Evolutionary conservation across 2,113 vertebrate species (phyloP).

Genomic region (Thymallus thymallus): DNA sequence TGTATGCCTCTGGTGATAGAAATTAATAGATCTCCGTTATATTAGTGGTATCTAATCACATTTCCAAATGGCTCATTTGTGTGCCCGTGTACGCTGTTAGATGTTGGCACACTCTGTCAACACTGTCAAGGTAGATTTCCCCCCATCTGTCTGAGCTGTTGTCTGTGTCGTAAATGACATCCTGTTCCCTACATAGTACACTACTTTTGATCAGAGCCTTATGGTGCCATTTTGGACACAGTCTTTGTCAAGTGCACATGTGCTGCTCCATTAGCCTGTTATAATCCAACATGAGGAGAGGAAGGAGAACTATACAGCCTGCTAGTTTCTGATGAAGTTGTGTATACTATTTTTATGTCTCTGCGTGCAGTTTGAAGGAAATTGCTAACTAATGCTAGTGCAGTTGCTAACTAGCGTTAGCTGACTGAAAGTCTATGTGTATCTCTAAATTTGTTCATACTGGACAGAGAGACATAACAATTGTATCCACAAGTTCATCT

Average conservation of each 20-base stretch:
- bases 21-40: conserved; percentile 61
- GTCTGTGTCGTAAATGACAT: not conserved
- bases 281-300: conserved; percentile 35
- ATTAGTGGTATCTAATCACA: conserved; percentile 55
- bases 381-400: too few species aligned
- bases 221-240: too few species aligned
- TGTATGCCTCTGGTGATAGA: conserved; percentile 41
- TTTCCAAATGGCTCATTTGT: conserved; percentile 52
- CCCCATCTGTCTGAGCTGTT: conserved; percentile 47
- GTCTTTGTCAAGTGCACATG: conserved; percentile 55
- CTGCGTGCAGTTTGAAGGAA: too few species aligned
- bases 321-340: too few species aligned
- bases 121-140: conserved; percentile 1
- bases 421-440: too few species aligned
- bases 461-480: too few species aligned
- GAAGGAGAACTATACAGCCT: conserved; percentile 37
- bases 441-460: too few species aligned
- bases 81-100: conserved; percentile 29
- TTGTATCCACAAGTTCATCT: too few species aligned
- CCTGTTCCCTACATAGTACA: too few species aligned
- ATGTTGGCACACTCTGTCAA: conserved; percentile 37
- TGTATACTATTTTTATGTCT: too few species aligned
- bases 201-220: too few species aligned
- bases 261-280: conserved; percentile 65
- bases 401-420: too few species aligned